A percentile compares a stretch with the other conserved stretches of the same genome.
Conservation (phyloP, 2,113 vertebrate species). For the Setophaga petechia region DNA sequence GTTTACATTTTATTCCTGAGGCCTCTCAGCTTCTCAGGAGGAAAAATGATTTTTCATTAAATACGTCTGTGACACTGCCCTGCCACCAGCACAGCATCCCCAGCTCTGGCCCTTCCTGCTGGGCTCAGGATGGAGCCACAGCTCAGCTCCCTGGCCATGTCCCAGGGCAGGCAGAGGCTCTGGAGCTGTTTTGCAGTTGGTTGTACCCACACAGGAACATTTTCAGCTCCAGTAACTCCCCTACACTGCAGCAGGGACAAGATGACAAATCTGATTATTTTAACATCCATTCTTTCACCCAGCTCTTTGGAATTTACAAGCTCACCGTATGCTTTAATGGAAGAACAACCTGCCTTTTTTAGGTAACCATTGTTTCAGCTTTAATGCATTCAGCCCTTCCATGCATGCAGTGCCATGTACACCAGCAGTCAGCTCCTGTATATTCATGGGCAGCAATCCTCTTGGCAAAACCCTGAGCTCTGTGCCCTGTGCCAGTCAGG, state of each 20-base stretch:
- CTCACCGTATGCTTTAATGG: neutral
- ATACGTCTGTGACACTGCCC: neutral
- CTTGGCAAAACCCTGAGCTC: neutral
- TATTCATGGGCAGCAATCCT: neutral
- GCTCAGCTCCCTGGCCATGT: fast-evolving
- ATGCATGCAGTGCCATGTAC: neutral
- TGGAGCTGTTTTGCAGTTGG: fast-evolving
- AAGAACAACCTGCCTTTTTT: neutral
- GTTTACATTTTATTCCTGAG: no score
- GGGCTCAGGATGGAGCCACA: neutral
- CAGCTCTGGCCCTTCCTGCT: neutral
- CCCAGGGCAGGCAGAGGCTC: neutral
- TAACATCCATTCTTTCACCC: neutral
- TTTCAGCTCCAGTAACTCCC: conserved; percentile 24
- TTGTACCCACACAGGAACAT: neutral
- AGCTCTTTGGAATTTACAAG: conserved; percentile 12
- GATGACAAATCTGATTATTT: conserved; percentile 9
- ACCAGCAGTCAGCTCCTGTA: neutral
- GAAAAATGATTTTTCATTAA: no score
- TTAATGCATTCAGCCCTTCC: neutral
- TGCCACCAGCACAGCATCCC: neutral
- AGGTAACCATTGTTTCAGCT: neutral
- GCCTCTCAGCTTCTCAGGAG: no score
- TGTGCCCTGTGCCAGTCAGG: neutral
- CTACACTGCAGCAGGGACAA: neutral